phyloP scores from a whole-genome alignment of 1,140 invertebrate genomes.

The Trichomalopsis sarcophagae region DNA sequence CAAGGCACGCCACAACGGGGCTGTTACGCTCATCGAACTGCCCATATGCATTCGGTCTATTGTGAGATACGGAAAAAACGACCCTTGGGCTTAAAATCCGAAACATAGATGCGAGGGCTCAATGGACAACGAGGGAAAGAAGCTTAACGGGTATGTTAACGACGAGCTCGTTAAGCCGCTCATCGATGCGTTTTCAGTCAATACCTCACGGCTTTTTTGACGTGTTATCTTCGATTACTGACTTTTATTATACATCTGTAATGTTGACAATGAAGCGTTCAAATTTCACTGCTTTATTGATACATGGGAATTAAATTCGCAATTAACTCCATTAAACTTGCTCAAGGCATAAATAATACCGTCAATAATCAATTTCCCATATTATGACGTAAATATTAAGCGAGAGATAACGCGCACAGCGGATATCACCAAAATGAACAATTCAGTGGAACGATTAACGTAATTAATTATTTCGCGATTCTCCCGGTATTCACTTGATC shows the following conservation, averaged over 20 bases:
- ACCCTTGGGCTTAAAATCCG: neutral
- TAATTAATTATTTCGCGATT: slow-evolving; percentile 58
- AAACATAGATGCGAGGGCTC: neutral
- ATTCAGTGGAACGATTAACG: slow-evolving; percentile 59
- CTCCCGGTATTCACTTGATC: slow-evolving; percentile 54
- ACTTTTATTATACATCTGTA: too few species aligned
- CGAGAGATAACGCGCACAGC: neutral
- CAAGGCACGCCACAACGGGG: neutral
- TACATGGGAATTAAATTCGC: neutral
- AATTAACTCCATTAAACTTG: neutral
- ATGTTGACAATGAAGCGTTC: neutral
- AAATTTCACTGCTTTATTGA: neutral
- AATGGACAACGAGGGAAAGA: neutral
- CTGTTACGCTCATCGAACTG: neutral
- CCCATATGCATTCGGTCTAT: neutral
- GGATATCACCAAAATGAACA: slow-evolving; percentile 46
- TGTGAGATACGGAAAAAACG: neutral
- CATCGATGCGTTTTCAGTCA: neutral
- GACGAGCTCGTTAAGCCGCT: neutral
- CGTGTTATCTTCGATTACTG: too few species aligned
- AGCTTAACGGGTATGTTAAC: neutral
- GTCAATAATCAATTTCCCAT: slow-evolving; percentile 33
- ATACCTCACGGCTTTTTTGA: neutral
- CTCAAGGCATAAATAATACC: neutral
- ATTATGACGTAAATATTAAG: slow-evolving; percentile 9